A percentile compares a stretch with the other conserved stretches of the same genome.
These are phyloP conservation scores for Otocyon megalotis DNA, from an alignment of 2,113 vertebrate genomes.

Conservation along the genomic window DNA sequence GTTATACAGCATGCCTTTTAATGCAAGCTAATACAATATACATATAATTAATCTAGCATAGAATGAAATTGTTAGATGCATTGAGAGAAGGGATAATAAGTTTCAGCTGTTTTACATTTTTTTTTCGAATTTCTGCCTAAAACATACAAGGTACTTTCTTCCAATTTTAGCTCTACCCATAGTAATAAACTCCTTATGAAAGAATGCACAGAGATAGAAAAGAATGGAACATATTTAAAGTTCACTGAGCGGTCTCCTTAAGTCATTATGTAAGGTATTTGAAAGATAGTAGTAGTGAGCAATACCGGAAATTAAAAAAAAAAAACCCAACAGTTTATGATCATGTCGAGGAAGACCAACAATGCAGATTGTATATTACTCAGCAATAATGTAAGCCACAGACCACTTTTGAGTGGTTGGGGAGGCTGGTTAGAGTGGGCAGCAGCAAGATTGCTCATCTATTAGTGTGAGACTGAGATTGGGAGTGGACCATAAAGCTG, in stretches of 20 bases:
- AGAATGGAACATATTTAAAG: not conserved
- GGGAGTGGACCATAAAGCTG: not conserved
- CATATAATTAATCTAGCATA: not conserved
- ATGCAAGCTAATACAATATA: not conserved
- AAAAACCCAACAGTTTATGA: not conserved
- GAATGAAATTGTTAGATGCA: slow-evolving; percentile 1
- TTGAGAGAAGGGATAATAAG: not conserved
- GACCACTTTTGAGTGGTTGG: not conserved
- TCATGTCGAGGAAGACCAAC: not conserved
- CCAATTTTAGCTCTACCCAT: not conserved
- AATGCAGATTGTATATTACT: not conserved
- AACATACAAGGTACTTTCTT: not conserved
- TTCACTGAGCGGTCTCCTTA: not conserved
- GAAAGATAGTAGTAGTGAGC: not conserved
- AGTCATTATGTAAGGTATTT: not conserved
- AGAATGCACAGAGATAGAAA: not conserved
- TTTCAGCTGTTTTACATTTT: not conserved
- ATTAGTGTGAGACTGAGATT: not conserved
- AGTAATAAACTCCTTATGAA: not conserved
- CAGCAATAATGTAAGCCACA: not conserved
- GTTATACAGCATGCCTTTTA: not conserved
- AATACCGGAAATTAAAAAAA: not conserved
- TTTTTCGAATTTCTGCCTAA: slow-evolving; percentile 18
- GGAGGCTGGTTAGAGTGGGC: not conserved
- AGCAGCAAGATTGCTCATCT: not conserved